Conservation (phyloP, 2,797 vertebrate genomes). For the Alectoris magna region DNA sequence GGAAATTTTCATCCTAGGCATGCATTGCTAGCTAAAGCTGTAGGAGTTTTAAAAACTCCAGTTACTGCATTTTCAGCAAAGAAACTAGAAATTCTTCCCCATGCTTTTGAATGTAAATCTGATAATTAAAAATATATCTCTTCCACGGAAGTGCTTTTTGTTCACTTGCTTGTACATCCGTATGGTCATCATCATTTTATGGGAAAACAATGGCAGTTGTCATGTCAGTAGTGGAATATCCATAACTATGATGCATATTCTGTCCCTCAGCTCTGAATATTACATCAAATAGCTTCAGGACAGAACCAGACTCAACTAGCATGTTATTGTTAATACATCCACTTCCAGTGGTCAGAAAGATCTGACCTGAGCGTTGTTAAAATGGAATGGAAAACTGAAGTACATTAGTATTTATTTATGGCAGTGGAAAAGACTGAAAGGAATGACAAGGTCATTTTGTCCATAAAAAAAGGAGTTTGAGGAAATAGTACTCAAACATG, state of each 20-base stretch:
- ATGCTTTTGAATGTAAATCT: neutral
- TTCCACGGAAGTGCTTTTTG: neutral
- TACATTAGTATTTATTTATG: neutral
- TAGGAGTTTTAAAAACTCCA: neutral
- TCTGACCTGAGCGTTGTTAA: neutral
- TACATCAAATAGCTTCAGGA: neutral
- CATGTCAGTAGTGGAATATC: neutral
- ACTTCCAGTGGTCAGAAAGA: neutral
- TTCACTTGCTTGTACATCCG: neutral
- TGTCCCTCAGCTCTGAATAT: neutral
- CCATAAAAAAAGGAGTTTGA: neutral
- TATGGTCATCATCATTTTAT: neutral
- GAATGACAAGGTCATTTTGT: neutral
- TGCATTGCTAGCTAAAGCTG: neutral
- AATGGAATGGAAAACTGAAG: neutral
- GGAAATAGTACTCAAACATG: neutral
- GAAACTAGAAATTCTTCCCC: neutral
- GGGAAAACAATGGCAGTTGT: neutral
- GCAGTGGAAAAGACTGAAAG: conserved; percentile 11
- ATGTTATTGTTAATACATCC: neutral
- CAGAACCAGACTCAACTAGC: neutral
- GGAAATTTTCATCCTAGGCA: neutral
- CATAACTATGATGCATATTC: neutral
- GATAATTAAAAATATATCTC: neutral
- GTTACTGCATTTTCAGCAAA: neutral